Evolutionary conservation across 92 coral and sea anemone genomes (phyloP), one percentile per base, ranked within the genome.

Genomic region (Zoanthus sansibaricus): DNA sequence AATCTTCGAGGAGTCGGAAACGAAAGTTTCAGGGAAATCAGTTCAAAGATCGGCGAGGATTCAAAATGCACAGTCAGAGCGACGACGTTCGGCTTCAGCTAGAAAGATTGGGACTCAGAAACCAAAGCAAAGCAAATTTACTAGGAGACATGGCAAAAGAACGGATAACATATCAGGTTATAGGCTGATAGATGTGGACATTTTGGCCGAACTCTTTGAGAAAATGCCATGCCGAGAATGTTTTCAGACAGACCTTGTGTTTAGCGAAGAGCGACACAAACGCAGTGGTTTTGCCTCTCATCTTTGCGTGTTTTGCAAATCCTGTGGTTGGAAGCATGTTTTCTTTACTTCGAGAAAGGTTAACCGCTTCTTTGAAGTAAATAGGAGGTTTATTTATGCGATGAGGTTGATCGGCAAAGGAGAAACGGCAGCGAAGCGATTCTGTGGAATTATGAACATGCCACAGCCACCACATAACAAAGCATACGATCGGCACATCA

Each of bases 1-100:
- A 56, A 59, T 31, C 77, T 66, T 72, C 61, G 37, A 89, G 87
- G 15, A 1, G 31, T 17, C 86, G 82, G 52, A 90, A 90, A 72
- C 88, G 93, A 78, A 86, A 79, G 42, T 89, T 89, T 72, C 71
- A 46, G 16, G 91, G 90, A 86, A 77, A 86, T 86, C 90, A 89
- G 62, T 71, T 62, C 42, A 55, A 70, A 55, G 66, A 75, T 51
- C 1, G 10, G 32, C 71, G 32, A 66, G 10, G 76, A 82, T n/a
- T 33, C 33, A 66, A 2, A n/a, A 17, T 66, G 18, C 32, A 66
- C 71, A 66, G 32, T 45, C 78, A n/a, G 78, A 74, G 58, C 78
- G 56, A 46, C 46, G 78, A 18, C 78, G 51, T n/a, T 74, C 78
- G 11, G 78, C 78, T 74, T 74, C 78, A 17, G 25, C 56, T 1